phyloP scores from a whole-genome alignment of 1,140 invertebrate genomes.

The Oscheius sp. region DNA sequence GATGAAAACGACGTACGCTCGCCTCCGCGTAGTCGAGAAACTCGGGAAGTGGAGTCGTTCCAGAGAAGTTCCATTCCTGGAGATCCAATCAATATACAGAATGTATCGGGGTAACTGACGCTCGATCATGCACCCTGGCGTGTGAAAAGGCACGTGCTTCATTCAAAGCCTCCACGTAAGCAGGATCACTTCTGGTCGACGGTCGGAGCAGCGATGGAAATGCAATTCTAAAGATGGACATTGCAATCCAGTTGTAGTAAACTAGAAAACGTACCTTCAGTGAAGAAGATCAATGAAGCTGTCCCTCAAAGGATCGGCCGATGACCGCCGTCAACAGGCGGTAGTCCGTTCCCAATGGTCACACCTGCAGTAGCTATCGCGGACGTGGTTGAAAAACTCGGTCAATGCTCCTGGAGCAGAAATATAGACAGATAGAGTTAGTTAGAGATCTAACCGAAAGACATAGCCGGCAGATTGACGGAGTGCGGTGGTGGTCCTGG shows the following conservation, averaged over 20 bases:
- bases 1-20: conserved; percentile 22
- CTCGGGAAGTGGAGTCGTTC: not conserved
- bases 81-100: not conserved
- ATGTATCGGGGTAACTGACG: not conserved
- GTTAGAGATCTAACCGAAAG: no score
- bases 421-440: not conserved
- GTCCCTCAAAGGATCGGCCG: not conserved
- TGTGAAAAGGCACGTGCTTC: not conserved
- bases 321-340: not conserved
- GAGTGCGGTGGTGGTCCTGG: not conserved
- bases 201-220: not conserved
- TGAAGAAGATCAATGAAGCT: not conserved
- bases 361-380: not conserved
- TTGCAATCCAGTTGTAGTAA: not conserved
- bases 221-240: conserved; percentile 3
- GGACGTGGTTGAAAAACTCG: not conserved
- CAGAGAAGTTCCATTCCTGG: conserved; percentile 2
- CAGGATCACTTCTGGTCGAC: not conserved
- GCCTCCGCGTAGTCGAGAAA: conserved; percentile 17
- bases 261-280: not conserved
- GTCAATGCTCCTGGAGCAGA: conserved; percentile 6
- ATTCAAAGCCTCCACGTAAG: not conserved
- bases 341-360: not conserved
- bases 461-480: no score
- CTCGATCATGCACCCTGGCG: not conserved